Conservation (phyloP, 2,113 vertebrate genomes). For the Butorides virescens region DNA sequence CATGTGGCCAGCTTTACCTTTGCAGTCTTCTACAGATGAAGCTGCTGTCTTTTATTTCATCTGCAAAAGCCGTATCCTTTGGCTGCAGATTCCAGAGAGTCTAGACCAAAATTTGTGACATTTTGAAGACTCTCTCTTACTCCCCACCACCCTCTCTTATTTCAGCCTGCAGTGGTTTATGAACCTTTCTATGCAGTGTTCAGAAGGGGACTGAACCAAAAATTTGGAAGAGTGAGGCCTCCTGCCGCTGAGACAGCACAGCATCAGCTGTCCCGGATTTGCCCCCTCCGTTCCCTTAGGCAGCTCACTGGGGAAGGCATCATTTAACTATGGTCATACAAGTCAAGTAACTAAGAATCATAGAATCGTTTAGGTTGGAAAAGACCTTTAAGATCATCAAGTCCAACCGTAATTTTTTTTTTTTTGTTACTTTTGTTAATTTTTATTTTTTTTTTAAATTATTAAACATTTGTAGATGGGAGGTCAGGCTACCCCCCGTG, state of each 20-base stretch:
- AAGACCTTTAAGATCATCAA: too few species aligned
- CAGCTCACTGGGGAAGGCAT: not conserved
- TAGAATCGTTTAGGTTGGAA: too few species aligned
- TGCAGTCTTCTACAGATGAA: not conserved
- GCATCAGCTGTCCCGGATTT: too few species aligned
- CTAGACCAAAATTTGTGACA: not conserved
- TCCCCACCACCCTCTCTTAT: not conserved
- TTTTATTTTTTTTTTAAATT: too few species aligned
- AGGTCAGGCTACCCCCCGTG: not conserved
- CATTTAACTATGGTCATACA: fast-evolving
- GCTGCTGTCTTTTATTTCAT: not conserved
- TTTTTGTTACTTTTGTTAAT: too few species aligned
- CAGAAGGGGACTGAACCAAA: not conserved
- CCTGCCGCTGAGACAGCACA: not conserved
- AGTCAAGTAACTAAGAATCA: not conserved
- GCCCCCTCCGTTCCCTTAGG: not conserved
- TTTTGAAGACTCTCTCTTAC: not conserved
- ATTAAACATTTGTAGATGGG: not conserved
- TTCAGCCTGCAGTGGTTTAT: not conserved
- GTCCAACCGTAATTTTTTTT: not conserved
- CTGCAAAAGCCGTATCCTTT: not conserved
- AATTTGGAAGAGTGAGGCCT: not conserved
- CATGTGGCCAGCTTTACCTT: not conserved
- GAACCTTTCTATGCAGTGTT: not conserved
- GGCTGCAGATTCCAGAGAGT: not conserved